Conservation (phyloP, 1,140 invertebrate genomes). For the Drosophila sturtevanti region DNA sequence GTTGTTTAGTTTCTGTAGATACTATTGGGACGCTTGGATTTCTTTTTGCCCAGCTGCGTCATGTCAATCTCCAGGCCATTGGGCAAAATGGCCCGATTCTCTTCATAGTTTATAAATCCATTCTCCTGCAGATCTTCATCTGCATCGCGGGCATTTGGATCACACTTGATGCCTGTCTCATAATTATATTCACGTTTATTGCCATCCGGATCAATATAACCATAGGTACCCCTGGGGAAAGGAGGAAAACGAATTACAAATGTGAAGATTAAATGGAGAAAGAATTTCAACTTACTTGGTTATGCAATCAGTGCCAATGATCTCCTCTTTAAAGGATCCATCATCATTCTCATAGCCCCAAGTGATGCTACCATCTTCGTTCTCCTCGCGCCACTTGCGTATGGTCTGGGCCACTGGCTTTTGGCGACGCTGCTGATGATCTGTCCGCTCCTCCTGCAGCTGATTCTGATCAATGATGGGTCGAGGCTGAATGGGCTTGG, state of each 20-base stretch:
- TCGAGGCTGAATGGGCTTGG: conserved; percentile 70
- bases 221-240: conserved; percentile 88
- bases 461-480: conserved; percentile 75
- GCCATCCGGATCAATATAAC: conserved; percentile 92
- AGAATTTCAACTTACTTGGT: conserved; percentile 83
- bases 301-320: conserved; percentile 90
- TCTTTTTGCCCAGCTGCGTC: conserved; percentile 87
- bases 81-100: conserved; percentile 87
- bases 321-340: conserved; percentile 90
- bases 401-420: conserved; percentile 88
- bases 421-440: conserved; percentile 62
- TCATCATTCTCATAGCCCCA: conserved; percentile 93
- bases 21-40: conserved; percentile 85
- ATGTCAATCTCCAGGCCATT: conserved; percentile 88
- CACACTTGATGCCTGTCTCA: conserved; percentile 88
- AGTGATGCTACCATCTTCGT: conserved; percentile 91
- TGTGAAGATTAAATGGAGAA: neutral
- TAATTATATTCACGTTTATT: conserved; percentile 88
- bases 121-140: conserved; percentile 87
- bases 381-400: conserved; percentile 90
- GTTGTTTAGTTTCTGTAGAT: conserved; percentile 58
- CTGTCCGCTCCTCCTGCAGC: conserved; percentile 57
- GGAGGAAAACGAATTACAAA: neutral
- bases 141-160: conserved; percentile 85
- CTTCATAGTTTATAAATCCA: conserved; percentile 88